phyloP scores from a whole-genome alignment of 2,888 invertebrate species.

The Hirudinaria manillensis region DNA sequence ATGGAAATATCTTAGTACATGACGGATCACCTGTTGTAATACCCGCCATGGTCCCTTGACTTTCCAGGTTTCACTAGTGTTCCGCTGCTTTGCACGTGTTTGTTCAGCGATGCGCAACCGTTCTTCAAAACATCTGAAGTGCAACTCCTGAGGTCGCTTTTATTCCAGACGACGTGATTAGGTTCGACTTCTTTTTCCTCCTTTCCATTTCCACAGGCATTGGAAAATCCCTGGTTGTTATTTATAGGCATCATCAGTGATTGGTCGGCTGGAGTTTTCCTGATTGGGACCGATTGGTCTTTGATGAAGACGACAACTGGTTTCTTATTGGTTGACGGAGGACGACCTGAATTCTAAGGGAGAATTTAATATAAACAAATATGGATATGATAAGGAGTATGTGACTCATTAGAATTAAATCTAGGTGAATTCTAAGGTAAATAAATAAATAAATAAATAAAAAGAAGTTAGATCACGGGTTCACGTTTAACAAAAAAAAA shows the following conservation, averaged over 20 bases:
- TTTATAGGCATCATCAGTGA: not conserved
- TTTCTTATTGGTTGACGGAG: constrained; percentile 16
- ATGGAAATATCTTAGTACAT: constrained; percentile 2
- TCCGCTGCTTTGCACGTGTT: not conserved
- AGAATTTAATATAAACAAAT: not conserved
- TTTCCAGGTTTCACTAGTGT: not conserved
- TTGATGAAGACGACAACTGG: constrained; percentile 30
- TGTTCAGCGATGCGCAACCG: not conserved
- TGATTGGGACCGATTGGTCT: constrained; percentile 18
- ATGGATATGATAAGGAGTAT: not conserved
- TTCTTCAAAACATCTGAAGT: not conserved
- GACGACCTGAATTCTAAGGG: not conserved
- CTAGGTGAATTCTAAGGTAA: not conserved
- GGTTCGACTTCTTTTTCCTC: not conserved
- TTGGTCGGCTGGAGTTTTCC: not conserved
- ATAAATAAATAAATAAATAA: constrained; percentile 9
- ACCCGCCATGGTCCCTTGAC: not conserved
- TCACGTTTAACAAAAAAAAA: not conserved
- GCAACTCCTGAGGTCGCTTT: not conserved
- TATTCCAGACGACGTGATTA: not conserved
- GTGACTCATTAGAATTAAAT: not conserved
- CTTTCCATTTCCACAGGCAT: not conserved
- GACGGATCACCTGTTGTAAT: not conserved
- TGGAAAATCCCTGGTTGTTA: constrained; percentile 17
- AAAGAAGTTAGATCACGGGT: not conserved